Evolutionary conservation across 1,140 invertebrate species (phyloP), one percentile per base, ranked within the genome.

Genomic region (Lepidurus apus): DNA sequence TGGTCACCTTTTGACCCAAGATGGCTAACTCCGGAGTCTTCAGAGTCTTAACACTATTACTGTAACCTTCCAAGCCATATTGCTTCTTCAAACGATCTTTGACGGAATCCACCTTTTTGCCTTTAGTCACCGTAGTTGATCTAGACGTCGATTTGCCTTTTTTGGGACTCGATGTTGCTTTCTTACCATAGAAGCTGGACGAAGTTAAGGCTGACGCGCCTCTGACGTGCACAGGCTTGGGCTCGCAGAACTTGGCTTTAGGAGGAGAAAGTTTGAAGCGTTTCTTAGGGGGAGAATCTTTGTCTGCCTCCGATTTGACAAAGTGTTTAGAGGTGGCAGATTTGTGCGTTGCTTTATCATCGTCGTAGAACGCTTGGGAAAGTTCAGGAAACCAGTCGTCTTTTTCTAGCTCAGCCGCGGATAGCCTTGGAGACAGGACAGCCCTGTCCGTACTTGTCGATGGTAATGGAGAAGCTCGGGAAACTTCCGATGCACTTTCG

Each of bases 381-480:
- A 77, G 76, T 47, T 77, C 76, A 34, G 76, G 76, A 47, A 77
- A 77, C 44, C 45, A 77, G 11, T 11, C 26, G 26, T n/a, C 24
- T 13, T 77, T n/a, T 53, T 77, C 42, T 26, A 47, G 44, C 17
- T 65, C 53, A n/a, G 13, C 53, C 1, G 13, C 9, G 13, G 53
- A 65, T 65, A 21, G 53, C 13, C n/a, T 17, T 21, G 53, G 53
- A 65, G 53, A 65, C 1, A 7, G 2, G 8, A 34, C 4, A 34
- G 34, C 34, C 34, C 34, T 34, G 34, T 13, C 53, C 13, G 53
- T 65, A 65, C 53, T 65, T 7, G 53, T 65, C 17, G 53, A 21
- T 21, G 53, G 53, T 44, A 24, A 24, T 21, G 76, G 34, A 77
- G 17, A 42, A 17, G 76, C 24, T 1, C 43, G 17, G 43, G 42